Percentiles rank a stretch among this genome's conserved stretches.
Evolutionary conservation across 1,140 invertebrate genomes (phyloP).

Genomic region (Sinonovacula constricta): DNA sequence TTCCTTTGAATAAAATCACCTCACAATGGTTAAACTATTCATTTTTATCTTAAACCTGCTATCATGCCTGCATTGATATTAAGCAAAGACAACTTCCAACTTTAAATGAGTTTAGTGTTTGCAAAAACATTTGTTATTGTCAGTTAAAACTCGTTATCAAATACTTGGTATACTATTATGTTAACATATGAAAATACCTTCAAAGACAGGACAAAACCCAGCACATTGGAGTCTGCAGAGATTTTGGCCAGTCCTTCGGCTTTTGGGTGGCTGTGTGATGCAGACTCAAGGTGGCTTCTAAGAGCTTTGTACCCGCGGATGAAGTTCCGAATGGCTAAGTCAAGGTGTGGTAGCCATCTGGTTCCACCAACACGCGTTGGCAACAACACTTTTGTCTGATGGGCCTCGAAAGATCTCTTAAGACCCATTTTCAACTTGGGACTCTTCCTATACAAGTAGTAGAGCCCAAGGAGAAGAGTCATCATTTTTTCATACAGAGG

Average conservation of each 20-base stretch:
- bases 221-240: neutral
- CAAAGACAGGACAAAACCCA: conserved; percentile 4
- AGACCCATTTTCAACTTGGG: conserved; percentile 23
- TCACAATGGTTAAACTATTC: neutral
- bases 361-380: conserved; percentile 36
- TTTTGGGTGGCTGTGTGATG: conserved; percentile 39
- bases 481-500: conserved; percentile 26
- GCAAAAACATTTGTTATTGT: too few species aligned
- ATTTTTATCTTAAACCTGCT: neutral
- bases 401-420: conserved; percentile 3
- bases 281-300: conserved; percentile 12
- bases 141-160: too few species aligned
- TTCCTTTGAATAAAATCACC: neutral
- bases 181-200: conserved; percentile 11
- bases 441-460: conserved; percentile 11
- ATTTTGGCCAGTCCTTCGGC: conserved; percentile 35
- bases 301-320: conserved; percentile 19
- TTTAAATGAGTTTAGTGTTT: too few species aligned
- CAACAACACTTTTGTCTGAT: neutral
- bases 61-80: neutral
- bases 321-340: neutral
- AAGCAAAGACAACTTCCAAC: neutral
- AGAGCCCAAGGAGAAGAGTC: conserved; percentile 21
- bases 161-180: too few species aligned
- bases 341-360: conserved; percentile 39